phyloP scores from a whole-genome alignment of 2,888 invertebrate genomes.

The Caenorhabditis sp. region DNA sequence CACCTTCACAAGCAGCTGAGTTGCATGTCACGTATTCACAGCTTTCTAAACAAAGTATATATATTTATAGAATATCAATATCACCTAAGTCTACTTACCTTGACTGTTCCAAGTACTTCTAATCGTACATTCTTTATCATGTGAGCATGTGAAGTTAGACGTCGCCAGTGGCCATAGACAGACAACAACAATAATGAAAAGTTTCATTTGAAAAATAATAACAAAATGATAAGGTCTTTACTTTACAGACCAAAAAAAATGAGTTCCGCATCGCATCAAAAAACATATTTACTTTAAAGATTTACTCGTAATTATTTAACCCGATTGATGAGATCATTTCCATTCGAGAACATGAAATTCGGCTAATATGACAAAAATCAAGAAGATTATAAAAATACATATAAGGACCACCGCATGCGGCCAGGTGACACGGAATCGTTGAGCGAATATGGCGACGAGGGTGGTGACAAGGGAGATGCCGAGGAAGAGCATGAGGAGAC shows the following conservation, averaged over 20 bases:
- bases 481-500: conserved; percentile 41
- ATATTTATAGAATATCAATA: too few relatives aligned
- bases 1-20: conserved; percentile 60
- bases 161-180: not conserved
- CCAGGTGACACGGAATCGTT: conserved; percentile 33
- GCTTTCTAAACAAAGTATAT: conserved; percentile 9
- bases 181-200: not conserved
- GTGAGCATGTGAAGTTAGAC: not conserved
- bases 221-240: not conserved
- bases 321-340: conserved; percentile 18
- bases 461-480: conserved; percentile 40
- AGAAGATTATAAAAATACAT: conserved; percentile 38
- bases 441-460: conserved; percentile 30
- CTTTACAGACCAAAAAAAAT: not conserved
- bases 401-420: conserved; percentile 43
- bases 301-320: too few relatives aligned
- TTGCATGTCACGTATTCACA: conserved; percentile 55
- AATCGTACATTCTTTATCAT: not conserved
- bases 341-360: conserved; percentile 46
- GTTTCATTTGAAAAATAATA: not conserved
- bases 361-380: conserved; percentile 41
- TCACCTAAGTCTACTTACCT: not conserved
- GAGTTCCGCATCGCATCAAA: not conserved
- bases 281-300: not conserved
- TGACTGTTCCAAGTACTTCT: not conserved